phyloP scores from a whole-genome alignment of 2,888 invertebrate genomes.

The Leptopilina drosophilae region DNA sequence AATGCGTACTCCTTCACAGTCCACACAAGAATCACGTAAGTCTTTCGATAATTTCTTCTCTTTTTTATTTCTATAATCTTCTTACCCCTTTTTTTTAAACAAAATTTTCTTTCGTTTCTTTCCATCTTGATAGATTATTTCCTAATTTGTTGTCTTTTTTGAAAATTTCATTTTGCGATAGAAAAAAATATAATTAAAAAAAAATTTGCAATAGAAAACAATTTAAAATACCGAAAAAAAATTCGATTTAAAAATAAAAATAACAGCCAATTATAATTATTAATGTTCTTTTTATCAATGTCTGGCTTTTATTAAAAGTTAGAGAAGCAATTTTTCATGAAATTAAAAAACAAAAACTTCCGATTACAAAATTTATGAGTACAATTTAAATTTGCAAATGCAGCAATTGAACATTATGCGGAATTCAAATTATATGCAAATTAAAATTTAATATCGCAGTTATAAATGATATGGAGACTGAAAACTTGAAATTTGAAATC shows the following conservation, averaged over 20 bases:
- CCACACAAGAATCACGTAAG: conserved; percentile 97
- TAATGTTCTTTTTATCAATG: too few relatives aligned
- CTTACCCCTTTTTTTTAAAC: too few relatives aligned
- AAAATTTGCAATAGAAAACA: too few relatives aligned
- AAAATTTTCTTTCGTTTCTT: too few relatives aligned
- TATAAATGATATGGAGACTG: not conserved
- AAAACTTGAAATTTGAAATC: conserved; percentile 10
- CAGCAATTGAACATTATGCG: not conserved
- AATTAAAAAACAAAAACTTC: not conserved
- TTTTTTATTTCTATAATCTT: too few relatives aligned
- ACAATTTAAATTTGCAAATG: conserved; percentile 9
- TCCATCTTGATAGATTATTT: too few relatives aligned
- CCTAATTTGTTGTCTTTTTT: too few relatives aligned
- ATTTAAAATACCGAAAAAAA: too few relatives aligned
- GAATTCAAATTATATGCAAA: conserved; percentile 28
- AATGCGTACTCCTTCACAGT: conserved; percentile 93
- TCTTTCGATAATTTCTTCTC: not conserved
- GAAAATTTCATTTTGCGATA: too few relatives aligned
- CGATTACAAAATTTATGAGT: not conserved
- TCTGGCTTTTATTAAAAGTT: not conserved
- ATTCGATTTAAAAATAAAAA: not conserved
- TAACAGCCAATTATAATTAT: not conserved
- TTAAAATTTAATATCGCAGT: not conserved
- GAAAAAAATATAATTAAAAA: too few relatives aligned
- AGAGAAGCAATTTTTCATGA: not conserved